A percentile compares a stretch with the other conserved stretches of the same genome.
Evolutionary conservation across 2,888 invertebrate species (phyloP).

Genomic region (Eilema caniola): DNA sequence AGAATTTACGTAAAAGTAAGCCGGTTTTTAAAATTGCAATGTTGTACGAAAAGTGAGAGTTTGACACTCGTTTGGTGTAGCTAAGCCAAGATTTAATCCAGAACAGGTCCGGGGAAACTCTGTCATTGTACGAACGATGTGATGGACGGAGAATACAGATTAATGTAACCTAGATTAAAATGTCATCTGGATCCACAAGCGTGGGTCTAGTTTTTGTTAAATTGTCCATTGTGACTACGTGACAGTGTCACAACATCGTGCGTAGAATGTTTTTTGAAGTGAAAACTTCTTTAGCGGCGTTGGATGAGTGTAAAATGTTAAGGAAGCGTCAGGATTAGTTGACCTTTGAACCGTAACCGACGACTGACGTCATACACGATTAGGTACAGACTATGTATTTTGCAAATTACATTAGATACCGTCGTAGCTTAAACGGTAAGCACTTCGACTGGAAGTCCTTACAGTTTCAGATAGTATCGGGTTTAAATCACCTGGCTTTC

Average conservation of each 20-base stretch:
- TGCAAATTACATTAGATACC: no score
- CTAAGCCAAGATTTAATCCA: conserved; percentile 8
- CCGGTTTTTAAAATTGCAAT: conserved; percentile 20
- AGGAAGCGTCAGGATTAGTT: no score
- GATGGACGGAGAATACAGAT: conserved; percentile 20
- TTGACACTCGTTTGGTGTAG: conserved; percentile 10
- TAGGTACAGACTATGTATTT: no score
- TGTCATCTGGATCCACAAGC: conserved; percentile 3
- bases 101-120: conserved; percentile 23
- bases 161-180: conserved; percentile 6
- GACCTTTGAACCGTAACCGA: no score
- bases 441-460: no score
- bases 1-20: conserved; percentile 13
- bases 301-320: no score
- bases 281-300: no score
- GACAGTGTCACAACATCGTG: not conserved
- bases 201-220: not conserved
- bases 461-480: no score
- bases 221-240: conserved; percentile 1
- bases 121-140: conserved; percentile 13
- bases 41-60: conserved; percentile 26
- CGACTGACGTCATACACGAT: no score
- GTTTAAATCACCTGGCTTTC: no score
- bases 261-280: not conserved
- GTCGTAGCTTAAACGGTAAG: no score